Evolutionary conservation across 1,140 invertebrate genomes (phyloP).

Genomic region (Mercenaria mercenaria): DNA sequence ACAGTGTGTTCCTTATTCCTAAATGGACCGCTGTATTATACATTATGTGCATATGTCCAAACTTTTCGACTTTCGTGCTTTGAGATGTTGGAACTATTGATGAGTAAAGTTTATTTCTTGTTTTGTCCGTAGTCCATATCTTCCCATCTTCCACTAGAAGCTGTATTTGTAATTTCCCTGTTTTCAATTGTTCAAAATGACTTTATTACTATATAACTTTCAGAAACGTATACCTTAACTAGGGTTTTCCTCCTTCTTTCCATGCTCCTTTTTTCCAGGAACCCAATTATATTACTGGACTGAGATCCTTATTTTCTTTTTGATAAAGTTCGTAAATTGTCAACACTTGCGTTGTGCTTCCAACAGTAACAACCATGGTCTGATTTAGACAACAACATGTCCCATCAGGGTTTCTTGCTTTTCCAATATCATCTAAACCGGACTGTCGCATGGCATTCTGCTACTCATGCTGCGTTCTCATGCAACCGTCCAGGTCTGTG

Average conservation of each 20-base stretch:
- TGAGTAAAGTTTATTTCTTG: neutral
- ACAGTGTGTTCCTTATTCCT: neutral
- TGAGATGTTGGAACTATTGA: neutral
- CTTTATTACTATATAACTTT: neutral
- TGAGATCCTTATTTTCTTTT: neutral
- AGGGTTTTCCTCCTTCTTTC: no score
- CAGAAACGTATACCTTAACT: neutral
- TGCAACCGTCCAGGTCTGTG: no score
- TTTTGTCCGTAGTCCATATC: neutral
- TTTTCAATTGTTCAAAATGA: neutral
- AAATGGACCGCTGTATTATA: neutral
- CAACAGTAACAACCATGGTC: no score
- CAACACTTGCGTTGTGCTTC: no score
- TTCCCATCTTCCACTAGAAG: neutral
- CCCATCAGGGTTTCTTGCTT: no score
- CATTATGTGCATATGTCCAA: neutral
- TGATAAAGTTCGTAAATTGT: no score
- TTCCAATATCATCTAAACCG: neutral
- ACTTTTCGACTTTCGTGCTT: neutral
- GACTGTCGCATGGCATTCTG: no score
- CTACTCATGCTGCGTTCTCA: no score
- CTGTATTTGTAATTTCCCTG: neutral
- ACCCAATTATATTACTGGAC: neutral
- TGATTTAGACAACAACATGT: no score
- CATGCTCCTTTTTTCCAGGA: no score